phyloP scores from a whole-genome alignment of 1,140 invertebrate species.

The Temnothorax longispinosus region DNA sequence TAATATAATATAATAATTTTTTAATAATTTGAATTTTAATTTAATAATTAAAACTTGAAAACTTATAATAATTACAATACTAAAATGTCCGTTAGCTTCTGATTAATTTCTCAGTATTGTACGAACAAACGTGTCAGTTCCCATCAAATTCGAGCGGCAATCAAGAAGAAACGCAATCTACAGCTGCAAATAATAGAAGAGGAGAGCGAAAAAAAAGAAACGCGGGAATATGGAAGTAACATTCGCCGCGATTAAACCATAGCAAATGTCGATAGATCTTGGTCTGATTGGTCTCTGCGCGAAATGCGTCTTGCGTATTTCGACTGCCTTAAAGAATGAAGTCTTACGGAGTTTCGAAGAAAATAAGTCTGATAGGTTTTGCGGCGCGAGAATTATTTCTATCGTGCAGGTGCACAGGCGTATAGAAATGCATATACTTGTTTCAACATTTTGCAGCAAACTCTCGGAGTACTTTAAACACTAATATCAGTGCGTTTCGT shows the following conservation, averaged over 20 bases:
- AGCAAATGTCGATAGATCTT: slow-evolving; percentile 42
- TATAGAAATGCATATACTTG: neutral
- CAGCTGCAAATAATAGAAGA: slow-evolving; percentile 6
- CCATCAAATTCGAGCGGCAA: neutral
- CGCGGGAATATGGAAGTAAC: neutral
- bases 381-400: neutral
- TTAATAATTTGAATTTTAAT: neutral
- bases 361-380: slow-evolving; percentile 15
- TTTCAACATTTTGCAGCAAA: neutral
- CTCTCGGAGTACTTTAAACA: slow-evolving; percentile 2
- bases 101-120: slow-evolving; percentile 6
- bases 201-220: neutral
- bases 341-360: neutral
- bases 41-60: neutral
- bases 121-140: neutral
- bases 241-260: slow-evolving; percentile 47
- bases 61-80: neutral
- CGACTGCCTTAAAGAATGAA: slow-evolving; percentile 11
- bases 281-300: neutral
- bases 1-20: neutral
- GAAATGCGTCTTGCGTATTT: slow-evolving; percentile 24
- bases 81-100: neutral
- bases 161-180: slow-evolving; percentile 20
- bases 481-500: slow-evolving; percentile 5
- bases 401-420: neutral